These are phyloP conservation scores for Ernsta delagoae DNA, from an alignment of 2,888 invertebrate species.

Conservation along the genomic window DNA sequence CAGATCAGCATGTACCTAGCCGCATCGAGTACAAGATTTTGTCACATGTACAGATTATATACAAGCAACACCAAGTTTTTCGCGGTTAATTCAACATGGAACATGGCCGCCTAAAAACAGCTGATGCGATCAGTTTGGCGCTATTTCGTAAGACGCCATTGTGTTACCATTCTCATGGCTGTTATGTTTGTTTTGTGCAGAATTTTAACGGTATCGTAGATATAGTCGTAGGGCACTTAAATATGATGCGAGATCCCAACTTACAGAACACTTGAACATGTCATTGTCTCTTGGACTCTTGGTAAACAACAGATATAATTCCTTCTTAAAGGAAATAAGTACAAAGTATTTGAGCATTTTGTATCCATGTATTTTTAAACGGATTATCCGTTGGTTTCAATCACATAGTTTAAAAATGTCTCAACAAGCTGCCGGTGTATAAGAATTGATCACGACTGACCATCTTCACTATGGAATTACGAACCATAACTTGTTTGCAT, in stretches of 20 bases:
- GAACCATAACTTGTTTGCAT: slow-evolving; percentile 32
- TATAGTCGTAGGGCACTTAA: neutral
- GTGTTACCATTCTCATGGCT: slow-evolving; percentile 24
- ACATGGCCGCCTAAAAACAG: slow-evolving; percentile 21
- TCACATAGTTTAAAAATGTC: neutral
- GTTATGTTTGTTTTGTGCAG: slow-evolving; percentile 22
- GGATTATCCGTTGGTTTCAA: too few species aligned
- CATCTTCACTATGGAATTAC: slow-evolving; percentile 22
- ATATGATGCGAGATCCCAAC: too few species aligned
- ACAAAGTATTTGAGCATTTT: too few species aligned
- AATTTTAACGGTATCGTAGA: slow-evolving; percentile 19
- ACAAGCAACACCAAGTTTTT: slow-evolving; percentile 18
- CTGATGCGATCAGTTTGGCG: slow-evolving; percentile 33
- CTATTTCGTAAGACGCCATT: slow-evolving; percentile 26
- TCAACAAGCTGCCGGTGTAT: neutral
- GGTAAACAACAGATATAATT: too few species aligned
- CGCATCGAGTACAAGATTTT: slow-evolving; percentile 8
- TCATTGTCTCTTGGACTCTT: too few species aligned
- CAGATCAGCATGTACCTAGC: neutral
- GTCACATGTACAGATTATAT: slow-evolving; percentile 21
- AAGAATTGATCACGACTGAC: neutral
- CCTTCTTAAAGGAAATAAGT: too few species aligned
- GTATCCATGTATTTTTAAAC: too few species aligned
- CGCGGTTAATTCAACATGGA: slow-evolving; percentile 30
- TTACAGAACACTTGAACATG: too few species aligned